A percentile compares a stretch with the other conserved stretches of the same genome.
These are phyloP conservation scores for Macrosiphum euphorbiae DNA, from an alignment of 2,888 invertebrate genomes.

Conservation along the genomic window DNA sequence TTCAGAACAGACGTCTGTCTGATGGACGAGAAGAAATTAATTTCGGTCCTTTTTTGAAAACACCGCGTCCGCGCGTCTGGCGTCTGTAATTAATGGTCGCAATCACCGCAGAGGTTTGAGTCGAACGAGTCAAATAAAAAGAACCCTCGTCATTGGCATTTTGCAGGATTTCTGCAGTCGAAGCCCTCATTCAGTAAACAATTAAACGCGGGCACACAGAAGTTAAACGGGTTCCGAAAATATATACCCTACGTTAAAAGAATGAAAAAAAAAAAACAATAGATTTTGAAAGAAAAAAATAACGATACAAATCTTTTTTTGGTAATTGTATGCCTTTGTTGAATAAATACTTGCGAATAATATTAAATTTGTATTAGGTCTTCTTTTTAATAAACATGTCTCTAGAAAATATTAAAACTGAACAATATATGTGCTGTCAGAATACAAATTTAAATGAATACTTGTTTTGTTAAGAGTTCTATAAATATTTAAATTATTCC, in stretches of 20 bases:
- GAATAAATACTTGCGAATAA: slow-evolving; percentile 38
- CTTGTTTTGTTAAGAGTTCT: not conserved
- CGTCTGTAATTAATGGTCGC: slow-evolving; percentile 57
- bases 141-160: slow-evolving; percentile 55
- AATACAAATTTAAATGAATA: not conserved
- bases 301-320: slow-evolving; percentile 31
- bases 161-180: not conserved
- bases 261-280: slow-evolving; percentile 26
- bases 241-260: not conserved
- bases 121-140: slow-evolving; percentile 54
- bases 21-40: slow-evolving; percentile 32
- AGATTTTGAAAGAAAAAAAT: not conserved
- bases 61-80: slow-evolving; percentile 13
- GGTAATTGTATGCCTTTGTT: slow-evolving; percentile 6
- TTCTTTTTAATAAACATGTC: not conserved
- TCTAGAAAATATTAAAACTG: slow-evolving; percentile 3
- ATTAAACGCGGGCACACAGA: slow-evolving; percentile 18
- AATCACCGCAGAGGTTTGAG: slow-evolving; percentile 38
- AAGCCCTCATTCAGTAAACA: slow-evolving; percentile 39
- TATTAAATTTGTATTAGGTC: slow-evolving; percentile 13
- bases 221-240: slow-evolving; percentile 20
- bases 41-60: slow-evolving; percentile 43
- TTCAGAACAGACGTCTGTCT: not conserved
- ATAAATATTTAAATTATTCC: not conserved
- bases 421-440: not conserved